These are phyloP conservation scores for Mormyrus lacerda DNA, from an alignment of 2,113 vertebrate genomes.

Conservation along the genomic window DNA sequence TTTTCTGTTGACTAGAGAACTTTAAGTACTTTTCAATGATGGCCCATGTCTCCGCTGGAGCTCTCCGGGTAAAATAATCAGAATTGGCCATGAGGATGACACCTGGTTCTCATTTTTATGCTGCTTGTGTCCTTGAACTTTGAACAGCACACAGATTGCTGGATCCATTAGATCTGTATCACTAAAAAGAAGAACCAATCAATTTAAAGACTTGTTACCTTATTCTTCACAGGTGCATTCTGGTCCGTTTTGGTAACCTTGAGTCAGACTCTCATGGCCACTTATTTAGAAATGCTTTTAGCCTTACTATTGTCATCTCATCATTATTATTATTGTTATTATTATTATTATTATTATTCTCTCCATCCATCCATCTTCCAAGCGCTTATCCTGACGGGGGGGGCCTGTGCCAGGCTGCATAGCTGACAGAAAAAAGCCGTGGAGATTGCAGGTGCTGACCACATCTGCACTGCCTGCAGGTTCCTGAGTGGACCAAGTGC, in stretches of 20 bases:
- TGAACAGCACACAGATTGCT: background rate
- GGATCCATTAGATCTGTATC: background rate
- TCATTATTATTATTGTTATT: constrained; percentile 3
- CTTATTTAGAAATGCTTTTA: constrained; percentile 28
- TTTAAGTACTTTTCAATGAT: constrained; percentile 43
- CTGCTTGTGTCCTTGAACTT: background rate
- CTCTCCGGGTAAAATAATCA: constrained; percentile 35
- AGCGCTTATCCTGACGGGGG: background rate
- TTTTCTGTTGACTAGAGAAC: constrained; percentile 23
- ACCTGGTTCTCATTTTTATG: constrained; percentile 40
- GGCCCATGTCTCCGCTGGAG: constrained; percentile 51
- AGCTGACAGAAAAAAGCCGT: background rate
- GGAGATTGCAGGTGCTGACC: background rate
- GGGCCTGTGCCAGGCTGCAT: background rate
- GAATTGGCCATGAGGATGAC: constrained; percentile 60
- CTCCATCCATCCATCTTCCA: background rate
- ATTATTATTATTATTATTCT: background rate
- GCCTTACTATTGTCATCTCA: constrained; percentile 35
- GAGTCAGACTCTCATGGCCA: constrained; percentile 58
- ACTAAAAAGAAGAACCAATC: background rate
- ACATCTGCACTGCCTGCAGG: constrained; percentile 55
- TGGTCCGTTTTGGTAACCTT: constrained; percentile 21
- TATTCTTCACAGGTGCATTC: background rate
- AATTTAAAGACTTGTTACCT: background rate
- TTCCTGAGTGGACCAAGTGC: constrained; percentile 97